Percentiles rank a stretch among this genome's conserved stretches.
These are phyloP conservation scores for Elaphurus davidianus DNA, from an alignment of 2,113 vertebrate species.

Conservation along the genomic window DNA sequence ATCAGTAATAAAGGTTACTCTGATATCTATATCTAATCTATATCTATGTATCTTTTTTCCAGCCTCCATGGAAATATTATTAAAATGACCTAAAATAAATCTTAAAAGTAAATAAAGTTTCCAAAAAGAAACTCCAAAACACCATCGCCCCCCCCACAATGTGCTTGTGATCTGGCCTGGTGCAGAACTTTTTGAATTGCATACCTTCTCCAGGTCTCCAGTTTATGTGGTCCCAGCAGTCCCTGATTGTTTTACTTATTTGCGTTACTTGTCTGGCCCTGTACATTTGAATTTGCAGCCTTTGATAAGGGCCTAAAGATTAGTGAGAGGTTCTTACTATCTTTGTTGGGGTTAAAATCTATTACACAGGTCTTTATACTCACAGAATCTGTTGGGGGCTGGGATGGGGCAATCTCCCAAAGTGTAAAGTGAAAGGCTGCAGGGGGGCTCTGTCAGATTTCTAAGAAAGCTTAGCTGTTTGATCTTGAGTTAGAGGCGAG, in stretches of 20 bases:
- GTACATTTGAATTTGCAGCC: neutral
- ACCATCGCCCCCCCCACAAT: rapidly evolving
- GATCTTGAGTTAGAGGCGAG: neutral
- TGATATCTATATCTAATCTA: neutral
- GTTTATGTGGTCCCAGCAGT: neutral
- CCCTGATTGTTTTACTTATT: neutral
- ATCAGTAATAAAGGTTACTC: neutral
- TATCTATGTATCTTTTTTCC: neutral
- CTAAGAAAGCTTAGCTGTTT: neutral
- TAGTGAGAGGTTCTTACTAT: neutral
- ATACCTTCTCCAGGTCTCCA: neutral
- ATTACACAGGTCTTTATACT: neutral
- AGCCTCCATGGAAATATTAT: neutral
- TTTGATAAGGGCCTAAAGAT: neutral
- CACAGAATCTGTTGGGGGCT: neutral
- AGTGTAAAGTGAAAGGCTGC: neutral
- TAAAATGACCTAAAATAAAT: neutral
- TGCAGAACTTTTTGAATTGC: neutral
- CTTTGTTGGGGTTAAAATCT: neutral
- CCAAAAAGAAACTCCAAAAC: neutral
- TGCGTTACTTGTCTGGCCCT: neutral
- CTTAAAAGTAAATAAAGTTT: neutral
- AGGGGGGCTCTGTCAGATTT: too few species aligned
- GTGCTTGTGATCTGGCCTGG: too few species aligned
- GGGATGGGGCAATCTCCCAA: neutral